Evolutionary conservation across 64 coral and sea anemone species (phyloP), one percentile per base, ranked within the genome.

Genomic region (Stichodactyla helianthus): DNA sequence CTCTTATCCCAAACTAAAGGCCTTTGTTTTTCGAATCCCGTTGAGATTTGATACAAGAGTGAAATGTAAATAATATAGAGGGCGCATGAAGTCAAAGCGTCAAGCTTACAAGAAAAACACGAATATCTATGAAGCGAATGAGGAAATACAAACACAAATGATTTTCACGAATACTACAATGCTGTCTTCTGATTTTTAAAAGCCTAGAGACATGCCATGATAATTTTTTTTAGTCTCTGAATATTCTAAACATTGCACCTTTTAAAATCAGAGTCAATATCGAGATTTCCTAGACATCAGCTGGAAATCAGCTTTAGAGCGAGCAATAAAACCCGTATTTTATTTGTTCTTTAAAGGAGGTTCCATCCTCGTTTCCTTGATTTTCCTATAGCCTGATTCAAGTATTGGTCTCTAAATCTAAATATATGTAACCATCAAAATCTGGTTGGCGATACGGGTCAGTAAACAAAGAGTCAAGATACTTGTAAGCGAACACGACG

Each of bases 51-150:
- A 74, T 27, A 74, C 68, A 31, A 14, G 23, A 74, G 1, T 4
- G 68, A 74, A 74, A 74, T 31, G 68, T 74, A 74, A 74, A 74
- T 74, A 74, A 63, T n/a, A 19, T 44, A 3, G 55, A 68, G n/a
- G 25, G 27, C 68, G 68, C 68, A 13, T 11, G 68, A n/a, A 31
- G 55, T 26, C 22, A 31, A 31, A 22, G 65, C 65, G 59, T 25
- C 65, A 2, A 25, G 65, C 20, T 20, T 20, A 70, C 65, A 20
- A 31, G 5, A 74, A 74, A 74, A 74, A 74, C 26, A 74, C 11
- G n/a, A 8, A 8, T 0, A 11, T 58, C 14, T 58, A 58, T 58
- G 8, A 58, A 58, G 35, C 35, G 35, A 44, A 44, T 44, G 35
- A 44, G 35, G 35, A 44, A 44, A 44, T 44, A 44, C 1, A 44